Conservation (phyloP, 2,888 invertebrate genomes). For the Asteroscopus sphinx region DNA sequence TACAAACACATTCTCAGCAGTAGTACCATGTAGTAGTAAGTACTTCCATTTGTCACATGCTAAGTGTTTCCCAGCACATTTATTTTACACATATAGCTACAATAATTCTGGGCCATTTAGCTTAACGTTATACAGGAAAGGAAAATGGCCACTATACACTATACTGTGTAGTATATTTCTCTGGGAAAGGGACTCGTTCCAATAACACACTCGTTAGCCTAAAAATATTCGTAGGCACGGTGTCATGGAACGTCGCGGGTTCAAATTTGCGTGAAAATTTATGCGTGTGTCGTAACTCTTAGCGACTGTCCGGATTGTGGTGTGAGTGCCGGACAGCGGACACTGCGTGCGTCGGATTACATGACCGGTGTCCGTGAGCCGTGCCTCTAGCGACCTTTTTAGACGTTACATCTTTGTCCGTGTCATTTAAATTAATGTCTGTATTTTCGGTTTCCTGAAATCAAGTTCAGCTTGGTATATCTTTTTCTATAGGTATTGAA, state of each 20-base stretch:
- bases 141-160: conserved; percentile 15
- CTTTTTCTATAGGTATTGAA: background rate
- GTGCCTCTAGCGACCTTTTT: conserved; percentile 58
- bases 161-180: conserved; percentile 13
- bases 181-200: conserved; percentile 16
- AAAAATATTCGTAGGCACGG: conserved; percentile 66
- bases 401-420: conserved; percentile 38
- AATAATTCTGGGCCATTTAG: conserved; percentile 41
- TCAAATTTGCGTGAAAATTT: conserved; percentile 80
- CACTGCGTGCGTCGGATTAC: conserved; percentile 60
- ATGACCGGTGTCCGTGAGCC: conserved; percentile 44
- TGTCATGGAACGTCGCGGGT: conserved; percentile 60
- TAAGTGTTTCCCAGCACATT: conserved; percentile 34
- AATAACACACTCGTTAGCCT: conserved; percentile 63
- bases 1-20: conserved; percentile 25
- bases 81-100: conserved; percentile 30
- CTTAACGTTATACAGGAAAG: conserved; percentile 23
- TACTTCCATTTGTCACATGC: conserved; percentile 38
- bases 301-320: conserved; percentile 66
- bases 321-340: conserved; percentile 58
- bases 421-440: conserved; percentile 44
- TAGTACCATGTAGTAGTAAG: conserved; percentile 18
- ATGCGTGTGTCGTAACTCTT: conserved; percentile 76
- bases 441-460: conserved; percentile 16
- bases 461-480: background rate